A percentile compares a stretch with the other conserved stretches of the same genome.
Evolutionary conservation across 2,797 vertebrate genomes (phyloP).

Genomic region (Fratercula arctica): DNA sequence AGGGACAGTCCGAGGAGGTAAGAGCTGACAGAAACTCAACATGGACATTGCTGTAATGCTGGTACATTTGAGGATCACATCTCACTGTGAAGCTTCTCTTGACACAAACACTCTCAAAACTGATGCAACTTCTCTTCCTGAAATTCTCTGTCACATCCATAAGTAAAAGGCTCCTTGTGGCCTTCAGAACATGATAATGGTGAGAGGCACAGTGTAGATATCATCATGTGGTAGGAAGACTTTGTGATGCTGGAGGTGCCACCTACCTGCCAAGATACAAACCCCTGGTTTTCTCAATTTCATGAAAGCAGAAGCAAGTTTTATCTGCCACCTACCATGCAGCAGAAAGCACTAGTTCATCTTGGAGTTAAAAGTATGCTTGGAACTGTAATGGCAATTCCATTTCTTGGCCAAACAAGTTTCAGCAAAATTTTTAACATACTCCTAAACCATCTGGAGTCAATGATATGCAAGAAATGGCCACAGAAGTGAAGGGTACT

Average conservation of each 20-base stretch:
- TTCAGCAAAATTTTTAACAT: background rate
- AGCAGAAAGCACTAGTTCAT: background rate
- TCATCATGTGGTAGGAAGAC: background rate
- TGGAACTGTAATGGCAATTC: background rate
- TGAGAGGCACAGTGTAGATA: background rate
- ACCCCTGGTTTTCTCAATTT: background rate
- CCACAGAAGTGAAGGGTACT: background rate
- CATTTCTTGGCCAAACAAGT: background rate
- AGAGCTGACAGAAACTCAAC: constrained; percentile 16
- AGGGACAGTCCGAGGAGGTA: constrained; percentile 4
- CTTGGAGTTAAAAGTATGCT: background rate
- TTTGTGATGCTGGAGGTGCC: background rate
- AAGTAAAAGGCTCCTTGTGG: background rate
- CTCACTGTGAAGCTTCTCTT: background rate
- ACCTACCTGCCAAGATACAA: background rate
- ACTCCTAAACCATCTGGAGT: background rate
- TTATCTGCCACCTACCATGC: background rate
- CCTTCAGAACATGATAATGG: background rate
- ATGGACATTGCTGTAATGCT: background rate
- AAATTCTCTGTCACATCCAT: background rate
- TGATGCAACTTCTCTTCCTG: background rate
- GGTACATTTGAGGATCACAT: background rate
- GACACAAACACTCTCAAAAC: background rate
- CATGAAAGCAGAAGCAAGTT: background rate
- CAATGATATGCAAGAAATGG: background rate